Conservation (phyloP, 2,888 invertebrate species). For the Sericinus montela region DNA sequence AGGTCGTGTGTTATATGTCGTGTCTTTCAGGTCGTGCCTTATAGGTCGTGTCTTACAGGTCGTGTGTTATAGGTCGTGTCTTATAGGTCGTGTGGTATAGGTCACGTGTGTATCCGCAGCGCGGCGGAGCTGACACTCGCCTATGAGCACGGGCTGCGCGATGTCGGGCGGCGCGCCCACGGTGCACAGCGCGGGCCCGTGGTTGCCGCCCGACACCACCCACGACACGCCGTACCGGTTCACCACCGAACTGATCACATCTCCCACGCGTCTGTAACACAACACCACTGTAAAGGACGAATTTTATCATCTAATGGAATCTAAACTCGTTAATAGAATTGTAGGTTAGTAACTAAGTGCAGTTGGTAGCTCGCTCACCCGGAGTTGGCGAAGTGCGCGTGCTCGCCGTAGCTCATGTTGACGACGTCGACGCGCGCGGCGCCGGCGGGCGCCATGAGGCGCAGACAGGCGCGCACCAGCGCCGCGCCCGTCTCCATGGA, state of each 20-base stretch:
- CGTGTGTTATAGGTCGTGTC: too few species aligned
- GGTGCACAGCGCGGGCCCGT: conserved; percentile 95
- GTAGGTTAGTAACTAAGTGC: too few species aligned
- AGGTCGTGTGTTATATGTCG: too few species aligned
- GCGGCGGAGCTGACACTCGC: conserved; percentile 37
- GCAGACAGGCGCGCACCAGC: conserved; percentile 93
- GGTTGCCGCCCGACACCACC: conserved; percentile 97
- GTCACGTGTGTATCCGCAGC: too few species aligned
- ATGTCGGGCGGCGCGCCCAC: conserved; percentile 94
- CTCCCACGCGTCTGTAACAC: conserved; percentile 88
- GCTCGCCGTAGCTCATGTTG: conserved; percentile 99
- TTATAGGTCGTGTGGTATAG: too few species aligned
- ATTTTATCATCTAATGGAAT: too few species aligned
- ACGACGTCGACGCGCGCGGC: conserved; percentile 83
- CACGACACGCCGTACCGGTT: conserved; percentile 95
- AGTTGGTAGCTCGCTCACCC: conserved; percentile 79
- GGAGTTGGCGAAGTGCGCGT: conserved; percentile 92
- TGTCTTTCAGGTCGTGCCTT: too few species aligned
- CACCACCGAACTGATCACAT: conserved; percentile 91
- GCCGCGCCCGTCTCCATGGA: conserved; percentile 98
- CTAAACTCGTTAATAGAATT: too few species aligned
- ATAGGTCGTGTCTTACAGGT: too few species aligned
- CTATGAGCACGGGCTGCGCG: conserved; percentile 89
- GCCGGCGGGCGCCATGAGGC: conserved; percentile 85
- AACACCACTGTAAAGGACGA: background rate